phyloP scores from a whole-genome alignment of 2,113 vertebrate species.

The Phalacrocorax carbo region DNA sequence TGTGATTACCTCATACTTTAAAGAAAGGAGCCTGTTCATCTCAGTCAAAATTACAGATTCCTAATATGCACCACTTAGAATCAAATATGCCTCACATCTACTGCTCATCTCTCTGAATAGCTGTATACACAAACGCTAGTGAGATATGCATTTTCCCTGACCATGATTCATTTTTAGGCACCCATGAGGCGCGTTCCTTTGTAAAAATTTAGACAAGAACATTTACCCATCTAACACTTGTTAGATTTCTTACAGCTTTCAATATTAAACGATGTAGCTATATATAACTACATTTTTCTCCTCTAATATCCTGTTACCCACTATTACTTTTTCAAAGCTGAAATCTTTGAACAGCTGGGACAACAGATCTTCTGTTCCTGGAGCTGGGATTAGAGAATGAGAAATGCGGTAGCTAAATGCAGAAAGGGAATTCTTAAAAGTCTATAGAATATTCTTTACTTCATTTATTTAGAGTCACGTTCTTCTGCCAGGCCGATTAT shows the following conservation, averaged over 20 bases:
- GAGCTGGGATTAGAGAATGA: neutral
- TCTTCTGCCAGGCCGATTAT: neutral
- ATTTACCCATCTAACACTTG: neutral
- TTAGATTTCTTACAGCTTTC: neutral
- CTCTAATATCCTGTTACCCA: neutral
- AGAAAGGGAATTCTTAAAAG: neutral
- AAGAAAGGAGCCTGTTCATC: neutral
- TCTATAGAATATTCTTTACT: neutral
- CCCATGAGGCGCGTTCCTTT: neutral
- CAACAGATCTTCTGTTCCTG: neutral
- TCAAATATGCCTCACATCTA: neutral
- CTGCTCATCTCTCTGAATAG: neutral
- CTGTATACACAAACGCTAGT: neutral
- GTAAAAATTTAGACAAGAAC: neutral
- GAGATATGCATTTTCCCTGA: neutral
- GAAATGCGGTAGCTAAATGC: neutral
- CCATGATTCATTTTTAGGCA: neutral
- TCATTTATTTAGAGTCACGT: neutral
- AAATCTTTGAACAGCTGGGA: neutral
- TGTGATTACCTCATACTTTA: neutral
- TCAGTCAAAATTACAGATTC: neutral
- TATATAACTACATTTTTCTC: neutral
- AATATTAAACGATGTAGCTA: neutral
- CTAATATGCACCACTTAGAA: neutral
- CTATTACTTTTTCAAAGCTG: neutral